Evolutionary conservation across 2,797 vertebrate species (phyloP).

Genomic region (Propithecus perrieri): DNA sequence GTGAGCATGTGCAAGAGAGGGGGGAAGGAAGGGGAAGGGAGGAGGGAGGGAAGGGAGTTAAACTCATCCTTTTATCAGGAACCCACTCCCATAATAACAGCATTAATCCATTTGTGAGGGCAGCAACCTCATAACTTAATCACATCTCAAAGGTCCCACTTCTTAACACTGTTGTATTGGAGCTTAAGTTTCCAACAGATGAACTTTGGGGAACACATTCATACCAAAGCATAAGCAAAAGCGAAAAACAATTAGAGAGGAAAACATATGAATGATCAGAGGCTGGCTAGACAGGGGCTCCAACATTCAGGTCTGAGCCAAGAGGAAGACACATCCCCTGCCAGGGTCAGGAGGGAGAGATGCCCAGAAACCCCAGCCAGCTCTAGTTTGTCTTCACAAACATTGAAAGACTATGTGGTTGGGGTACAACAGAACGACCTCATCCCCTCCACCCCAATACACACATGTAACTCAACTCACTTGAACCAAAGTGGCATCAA

Average conservation of each 20-base stretch:
- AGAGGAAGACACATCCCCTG: background rate
- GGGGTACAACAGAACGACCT: background rate
- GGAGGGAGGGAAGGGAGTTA: background rate
- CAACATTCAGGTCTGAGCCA: background rate
- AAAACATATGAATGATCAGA: background rate
- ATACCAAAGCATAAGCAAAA: background rate
- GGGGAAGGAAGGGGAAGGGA: background rate
- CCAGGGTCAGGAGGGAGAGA: background rate
- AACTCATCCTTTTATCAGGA: background rate
- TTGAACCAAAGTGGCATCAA: background rate
- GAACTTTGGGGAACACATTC: background rate
- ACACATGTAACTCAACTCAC: background rate
- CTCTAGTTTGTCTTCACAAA: background rate
- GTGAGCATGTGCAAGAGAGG: background rate
- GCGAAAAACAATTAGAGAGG: background rate
- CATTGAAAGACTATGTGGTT: background rate
- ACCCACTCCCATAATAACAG: background rate
- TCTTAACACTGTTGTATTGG: background rate
- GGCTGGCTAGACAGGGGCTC: background rate
- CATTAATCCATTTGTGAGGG: background rate
- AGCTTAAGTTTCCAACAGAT: background rate
- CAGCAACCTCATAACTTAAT: background rate
- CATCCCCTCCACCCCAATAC: background rate
- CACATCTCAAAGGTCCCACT: background rate
- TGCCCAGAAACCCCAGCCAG: background rate